Conservation (phyloP, 2,888 invertebrate genomes). For the Pharmacophagus antenor region DNA sequence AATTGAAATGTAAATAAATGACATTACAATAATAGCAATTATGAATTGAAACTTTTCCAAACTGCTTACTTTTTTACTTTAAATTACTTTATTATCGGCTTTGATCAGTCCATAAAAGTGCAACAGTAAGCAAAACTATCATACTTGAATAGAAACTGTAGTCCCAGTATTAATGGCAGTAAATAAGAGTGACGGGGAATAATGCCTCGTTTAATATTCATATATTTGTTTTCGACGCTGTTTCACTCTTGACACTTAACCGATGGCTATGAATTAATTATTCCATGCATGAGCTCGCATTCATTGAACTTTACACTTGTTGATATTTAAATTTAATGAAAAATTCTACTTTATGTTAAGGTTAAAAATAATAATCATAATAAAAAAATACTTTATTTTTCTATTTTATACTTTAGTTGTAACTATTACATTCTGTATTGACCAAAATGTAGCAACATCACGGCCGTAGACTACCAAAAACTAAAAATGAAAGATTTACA, state of each 20-base stretch:
- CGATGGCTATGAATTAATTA: constrained; percentile 66
- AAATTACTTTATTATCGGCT: too few species aligned
- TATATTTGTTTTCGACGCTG: constrained; percentile 69
- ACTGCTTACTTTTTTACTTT: too few species aligned
- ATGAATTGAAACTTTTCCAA: too few species aligned
- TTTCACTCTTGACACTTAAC: constrained; percentile 62
- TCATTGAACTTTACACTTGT: constrained; percentile 47
- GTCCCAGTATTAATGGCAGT: constrained; percentile 40
- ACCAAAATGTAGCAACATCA: background rate
- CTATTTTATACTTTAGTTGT: background rate
- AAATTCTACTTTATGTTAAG: background rate
- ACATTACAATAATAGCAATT: too few species aligned
- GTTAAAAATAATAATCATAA: background rate
- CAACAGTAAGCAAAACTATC: constrained; percentile 8
- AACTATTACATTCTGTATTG: background rate
- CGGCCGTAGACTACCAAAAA: background rate
- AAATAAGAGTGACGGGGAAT: constrained; percentile 50
- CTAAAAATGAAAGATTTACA: too few species aligned
- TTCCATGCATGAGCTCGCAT: constrained; percentile 58
- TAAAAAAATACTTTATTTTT: background rate
- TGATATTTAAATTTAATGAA: constrained; percentile 25
- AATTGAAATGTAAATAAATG: background rate
- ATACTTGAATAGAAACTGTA: constrained; percentile 31
- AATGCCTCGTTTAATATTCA: constrained; percentile 68
- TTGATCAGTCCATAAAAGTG: constrained; percentile 11